phyloP scores from a whole-genome alignment of 2,113 vertebrate genomes.

The Salvelinus sp. region DNA sequence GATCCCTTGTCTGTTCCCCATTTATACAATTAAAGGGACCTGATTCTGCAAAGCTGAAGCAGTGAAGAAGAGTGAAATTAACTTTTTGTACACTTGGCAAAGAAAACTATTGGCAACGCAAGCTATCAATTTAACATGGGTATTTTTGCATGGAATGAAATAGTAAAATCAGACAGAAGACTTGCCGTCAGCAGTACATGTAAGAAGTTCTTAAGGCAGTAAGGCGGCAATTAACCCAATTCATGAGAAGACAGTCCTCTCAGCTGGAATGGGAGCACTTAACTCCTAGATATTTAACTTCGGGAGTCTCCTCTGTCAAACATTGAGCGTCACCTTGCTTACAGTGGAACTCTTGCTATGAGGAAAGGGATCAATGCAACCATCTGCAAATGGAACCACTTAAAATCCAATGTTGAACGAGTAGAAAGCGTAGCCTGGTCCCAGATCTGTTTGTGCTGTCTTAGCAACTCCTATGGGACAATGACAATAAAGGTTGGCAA shows the following conservation, averaged over 20 bases:
- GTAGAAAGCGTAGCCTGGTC: too few species aligned
- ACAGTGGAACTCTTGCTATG: conserved; percentile 57
- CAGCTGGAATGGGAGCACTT: conserved; percentile 31
- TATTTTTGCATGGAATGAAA: too few species aligned
- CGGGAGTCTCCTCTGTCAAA: conserved; percentile 55
- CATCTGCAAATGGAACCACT: conserved; percentile 23
- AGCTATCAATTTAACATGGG: too few species aligned
- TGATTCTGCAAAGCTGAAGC: too few species aligned
- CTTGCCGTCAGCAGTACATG: neutral
- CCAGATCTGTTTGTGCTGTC: too few species aligned
- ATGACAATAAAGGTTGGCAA: too few species aligned
- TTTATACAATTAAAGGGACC: too few species aligned
- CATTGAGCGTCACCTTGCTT: conserved; percentile 51
- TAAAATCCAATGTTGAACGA: conserved; percentile 15
- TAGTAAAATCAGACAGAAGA: neutral
- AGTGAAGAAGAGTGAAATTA: too few species aligned
- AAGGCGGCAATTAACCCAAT: neutral
- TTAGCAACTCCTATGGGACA: too few species aligned
- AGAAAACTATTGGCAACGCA: too few species aligned
- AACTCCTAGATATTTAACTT: conserved; percentile 52
- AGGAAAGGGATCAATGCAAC: conserved; percentile 28
- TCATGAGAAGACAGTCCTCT: conserved; percentile 40
- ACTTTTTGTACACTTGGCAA: too few species aligned
- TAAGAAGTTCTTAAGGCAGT: neutral
- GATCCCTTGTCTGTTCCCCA: neutral